Base-by-base conservation (phyloP, 2,888 invertebrate species). In the Zaprionus obscuricornis region DNA sequence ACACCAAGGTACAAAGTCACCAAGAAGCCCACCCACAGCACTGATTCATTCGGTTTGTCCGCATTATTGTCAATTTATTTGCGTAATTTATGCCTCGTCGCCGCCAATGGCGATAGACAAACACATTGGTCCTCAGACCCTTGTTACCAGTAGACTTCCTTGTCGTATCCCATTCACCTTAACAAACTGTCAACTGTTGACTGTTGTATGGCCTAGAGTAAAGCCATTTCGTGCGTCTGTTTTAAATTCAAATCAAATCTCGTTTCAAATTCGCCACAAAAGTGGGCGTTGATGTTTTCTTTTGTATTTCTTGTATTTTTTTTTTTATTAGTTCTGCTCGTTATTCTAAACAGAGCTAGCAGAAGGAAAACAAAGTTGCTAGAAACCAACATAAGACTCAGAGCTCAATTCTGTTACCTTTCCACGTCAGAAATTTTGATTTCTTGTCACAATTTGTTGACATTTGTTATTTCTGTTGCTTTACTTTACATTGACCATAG, bases 161-260 rank as follows among this genome's bases (percentile, higher is more conserved):
- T 5, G 7, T 22, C 7, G 22, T 22, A 22, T 22, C 18, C 37
- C n/a, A 33, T 5, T 33, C 14, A 33, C 3, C 37, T 37, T n/a
- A 34, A 0, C 34, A 14, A 14, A 34, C 29, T 67, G 69, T 67
- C 70, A 78, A 59, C 83, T 82, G 79, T 56, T 70, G 83, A 55
- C 74, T 26, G 67, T 54, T 49, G 29, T 34, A 20, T 17, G n/a
- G 45, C 43, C 57, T 60, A 54, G 67, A 75, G 81, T 66, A 75
- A 79, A 77, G 85, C 78, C 66, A 71, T 72, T 68, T 71, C 55
- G 58, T 62, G 58, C 56, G 43, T 68, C 82, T 85, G 63, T 79
- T 86, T 85, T 76, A 88, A 86, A 87, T 82, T 82, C 88, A 88
- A 88, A 88, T 88, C 76, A 81, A 87, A 87, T 83, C 85, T 81